Evolutionary conservation across 2,113 vertebrate genomes (phyloP).

Genomic region (Crypturellus undulatus): DNA sequence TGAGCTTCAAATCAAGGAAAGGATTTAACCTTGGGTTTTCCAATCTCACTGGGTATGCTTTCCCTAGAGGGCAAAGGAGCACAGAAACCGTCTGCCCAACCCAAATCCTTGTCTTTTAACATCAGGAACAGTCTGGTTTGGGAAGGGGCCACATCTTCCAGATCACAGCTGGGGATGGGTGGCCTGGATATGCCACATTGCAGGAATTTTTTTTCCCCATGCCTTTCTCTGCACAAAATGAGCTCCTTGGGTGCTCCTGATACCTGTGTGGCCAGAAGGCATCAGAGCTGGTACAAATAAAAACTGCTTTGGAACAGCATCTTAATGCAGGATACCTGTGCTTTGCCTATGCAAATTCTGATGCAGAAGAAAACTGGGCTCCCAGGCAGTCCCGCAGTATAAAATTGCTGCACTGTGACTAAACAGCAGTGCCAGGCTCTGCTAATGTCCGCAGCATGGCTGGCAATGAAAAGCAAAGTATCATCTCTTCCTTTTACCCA

Average conservation of each 20-base stretch:
- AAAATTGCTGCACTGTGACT: rapidly evolving
- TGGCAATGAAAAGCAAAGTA: rapidly evolving
- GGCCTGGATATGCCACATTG: rapidly evolving
- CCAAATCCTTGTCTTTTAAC: neutral
- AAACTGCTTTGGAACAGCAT: neutral
- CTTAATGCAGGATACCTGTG: neutral
- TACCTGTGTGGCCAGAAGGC: neutral
- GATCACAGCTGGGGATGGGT: neutral
- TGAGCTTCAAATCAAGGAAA: neutral
- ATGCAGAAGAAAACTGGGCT: neutral
- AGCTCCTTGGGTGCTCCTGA: neutral
- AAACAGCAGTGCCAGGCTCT: neutral
- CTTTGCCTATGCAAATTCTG: neutral
- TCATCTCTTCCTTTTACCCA: neutral
- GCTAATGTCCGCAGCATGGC: rapidly evolving
- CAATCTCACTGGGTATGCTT: neutral
- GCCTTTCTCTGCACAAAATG: rapidly evolving
- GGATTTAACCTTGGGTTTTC: neutral
- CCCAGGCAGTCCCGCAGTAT: neutral
- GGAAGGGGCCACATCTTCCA: neutral
- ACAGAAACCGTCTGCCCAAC: neutral
- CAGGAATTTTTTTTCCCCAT: neutral
- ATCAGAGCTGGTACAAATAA: neutral
- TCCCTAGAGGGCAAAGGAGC: neutral
- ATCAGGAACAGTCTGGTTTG: neutral